Evolutionary conservation across 1,140 invertebrate genomes (phyloP), one percentile per base, ranked within the genome.

Genomic region (Anoplolepis gracilipes): DNA sequence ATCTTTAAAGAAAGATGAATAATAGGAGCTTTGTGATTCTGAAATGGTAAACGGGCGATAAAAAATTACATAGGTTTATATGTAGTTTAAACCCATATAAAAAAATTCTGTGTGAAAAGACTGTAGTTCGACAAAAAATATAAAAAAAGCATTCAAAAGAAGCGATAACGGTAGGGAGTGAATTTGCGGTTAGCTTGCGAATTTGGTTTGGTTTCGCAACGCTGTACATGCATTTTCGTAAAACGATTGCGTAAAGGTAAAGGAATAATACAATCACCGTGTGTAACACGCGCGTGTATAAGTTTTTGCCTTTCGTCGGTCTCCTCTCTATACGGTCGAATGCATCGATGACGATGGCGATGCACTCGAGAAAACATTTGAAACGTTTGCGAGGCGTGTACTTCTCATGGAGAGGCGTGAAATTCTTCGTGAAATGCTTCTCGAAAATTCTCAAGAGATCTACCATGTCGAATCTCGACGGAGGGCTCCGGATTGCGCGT

Each of bases 371-470:
- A 59, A 79, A 73, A 55, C 72, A 42, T 62, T 78, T 33, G 46
- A 49, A 65, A 33, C 53, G 49, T 65, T 30, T 30, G 28, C 53
- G 55, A 61, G 30, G 42, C 64, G 30, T 46, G 81, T 72, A 46
- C 57, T 85, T 42, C 61, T 90, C 76, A 77, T 49, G 30, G n/a
- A 90, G 90, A 90, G 88, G 87, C 90, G 88, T 90, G 85, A 90
- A 90, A 90, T 88, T 79, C 64, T 88, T 65, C 42, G 79, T 55
- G 39, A 42, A 42, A 42, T 42, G 72, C 61, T 78, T 30, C 30
- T 64, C 61, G 69, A 72, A 64, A 16, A 82, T 86, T 28, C 28
- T 76, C 61, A 46, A 42, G 59, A 69, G 85, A 82, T 78, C 72
- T 64, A 53, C 67, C 84, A 78, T 90, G 67, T 81, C 90, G 77